A percentile compares a stretch with the other conserved stretches of the same genome.
These are phyloP conservation scores for Lingula anatina DNA, from an alignment of 2,888 invertebrate species.

Conservation along the genomic window DNA sequence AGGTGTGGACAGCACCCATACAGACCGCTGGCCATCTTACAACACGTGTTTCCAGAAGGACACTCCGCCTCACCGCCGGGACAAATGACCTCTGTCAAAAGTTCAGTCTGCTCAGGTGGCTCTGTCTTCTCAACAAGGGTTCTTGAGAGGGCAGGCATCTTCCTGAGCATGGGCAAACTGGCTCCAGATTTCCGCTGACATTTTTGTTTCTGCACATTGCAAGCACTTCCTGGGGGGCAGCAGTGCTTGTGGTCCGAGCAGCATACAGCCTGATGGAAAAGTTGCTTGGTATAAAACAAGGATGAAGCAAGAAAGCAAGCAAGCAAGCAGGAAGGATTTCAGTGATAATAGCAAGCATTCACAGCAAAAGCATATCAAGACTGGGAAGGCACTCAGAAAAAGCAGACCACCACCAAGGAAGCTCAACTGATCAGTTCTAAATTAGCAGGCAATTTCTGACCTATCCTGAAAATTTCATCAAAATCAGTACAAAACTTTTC, in stretches of 20 bases:
- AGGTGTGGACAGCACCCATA: slow-evolving; percentile 45
- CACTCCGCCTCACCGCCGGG: slow-evolving; percentile 17
- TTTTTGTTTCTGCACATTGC: neutral
- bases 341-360: no score
- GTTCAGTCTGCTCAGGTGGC: neutral
- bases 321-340: no score
- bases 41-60: slow-evolving; percentile 32
- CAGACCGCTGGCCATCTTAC: slow-evolving; percentile 18
- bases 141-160: neutral
- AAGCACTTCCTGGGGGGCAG: slow-evolving; percentile 19
- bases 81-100: slow-evolving; percentile 10
- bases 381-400: no score
- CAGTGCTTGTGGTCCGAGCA: slow-evolving; percentile 33
- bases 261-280: slow-evolving; percentile 23
- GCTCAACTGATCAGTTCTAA: no score
- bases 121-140: neutral
- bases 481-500: no score
- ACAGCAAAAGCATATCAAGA: no score
- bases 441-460: no score
- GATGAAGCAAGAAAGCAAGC: no score
- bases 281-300: no score
- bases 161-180: neutral
- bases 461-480: no score
- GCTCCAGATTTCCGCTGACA: neutral
- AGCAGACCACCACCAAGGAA: no score